Base-by-base conservation (phyloP, 1,140 invertebrate species). In the Drosophila chauvacae region DNA sequence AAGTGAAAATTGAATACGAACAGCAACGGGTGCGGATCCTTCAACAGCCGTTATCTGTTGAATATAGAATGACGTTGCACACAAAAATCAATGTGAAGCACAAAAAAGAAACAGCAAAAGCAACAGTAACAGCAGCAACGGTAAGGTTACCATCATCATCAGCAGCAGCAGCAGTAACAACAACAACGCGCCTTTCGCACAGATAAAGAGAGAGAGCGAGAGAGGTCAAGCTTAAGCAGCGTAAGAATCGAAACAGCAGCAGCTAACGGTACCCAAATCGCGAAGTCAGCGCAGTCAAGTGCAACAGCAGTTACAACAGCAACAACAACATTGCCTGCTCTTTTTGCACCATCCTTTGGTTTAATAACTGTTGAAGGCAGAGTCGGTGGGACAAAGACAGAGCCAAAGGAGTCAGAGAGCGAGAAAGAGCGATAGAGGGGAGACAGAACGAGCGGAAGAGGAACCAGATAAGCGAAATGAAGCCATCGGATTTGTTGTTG, bases 61-160 rank as follows among this genome's bases (percentile, higher is more conserved):
- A 88, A 88, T 88, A 80, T 88, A 88, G 85, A 88, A 88, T 88
- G 85, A 88, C 85, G 85, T 78, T 90, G 81, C 85, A 78, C 81
- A 85, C 85, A 90, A 90, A 90, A 88, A 88, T 88, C 81, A 88
- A 90, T 88, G 81, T 90, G 55, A 81, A 78, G 80, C 68, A 84
- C 66, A 88, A 79, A 65, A 60, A 75, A 79, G 76, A 77, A 76
- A 71, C 79, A 88, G 74, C 60, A 80, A 64, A 61, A 79, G 45
- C 48, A 85, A 33, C 60, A 60, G 26, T 50, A 77, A 11, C 51
- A 65, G 14, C 41, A 85, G 26, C 69, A 86, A 28, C 53, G 77
- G n/a, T 35, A 81, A 55, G 50, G 57, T 39, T 42, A 59, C 48
- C 35, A 37, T 37, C 35, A 35, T 35, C 59, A 53, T 28, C 61